A percentile compares a stretch with the other conserved stretches of the same genome.
phyloP scores from a whole-genome alignment of 2,797 vertebrate genomes.

The Rhabdomys pumilio region DNA sequence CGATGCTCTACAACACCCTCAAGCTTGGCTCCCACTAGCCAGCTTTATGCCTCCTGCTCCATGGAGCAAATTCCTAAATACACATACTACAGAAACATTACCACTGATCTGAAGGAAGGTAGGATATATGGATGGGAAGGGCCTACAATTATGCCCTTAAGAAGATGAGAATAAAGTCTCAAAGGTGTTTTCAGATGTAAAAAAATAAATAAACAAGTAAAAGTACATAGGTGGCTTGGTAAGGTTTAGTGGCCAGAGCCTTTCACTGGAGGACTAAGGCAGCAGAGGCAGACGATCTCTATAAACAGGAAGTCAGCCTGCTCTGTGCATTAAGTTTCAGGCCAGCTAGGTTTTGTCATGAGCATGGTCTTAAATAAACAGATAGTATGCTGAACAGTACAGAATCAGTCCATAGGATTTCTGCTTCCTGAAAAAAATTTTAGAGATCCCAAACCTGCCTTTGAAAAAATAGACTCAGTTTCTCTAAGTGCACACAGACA shows the following conservation, averaged over 20 bases:
- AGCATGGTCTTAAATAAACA: background rate
- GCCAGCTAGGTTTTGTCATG: background rate
- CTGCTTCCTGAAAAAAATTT: background rate
- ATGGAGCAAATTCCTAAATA: background rate
- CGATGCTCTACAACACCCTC: background rate
- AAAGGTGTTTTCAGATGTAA: background rate
- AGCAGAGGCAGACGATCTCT: background rate
- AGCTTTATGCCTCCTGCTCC: background rate
- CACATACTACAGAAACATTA: background rate
- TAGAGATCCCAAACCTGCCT: background rate
- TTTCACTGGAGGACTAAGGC: background rate
- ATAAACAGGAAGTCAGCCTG: background rate
- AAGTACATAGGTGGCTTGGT: background rate
- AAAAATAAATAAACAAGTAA: background rate
- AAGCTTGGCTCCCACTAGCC: background rate
- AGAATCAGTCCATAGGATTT: background rate
- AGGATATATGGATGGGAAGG: fast-evolving
- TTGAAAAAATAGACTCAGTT: background rate
- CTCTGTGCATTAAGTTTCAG: background rate
- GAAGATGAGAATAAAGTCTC: background rate
- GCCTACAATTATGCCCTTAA: too few species aligned
- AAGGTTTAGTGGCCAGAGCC: background rate
- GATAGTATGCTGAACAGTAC: background rate
- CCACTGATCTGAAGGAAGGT: background rate
- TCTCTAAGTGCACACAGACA: background rate